Evolutionary conservation across 2,888 invertebrate species (phyloP).

Genomic region (Peribatodes rhomboidaria): DNA sequence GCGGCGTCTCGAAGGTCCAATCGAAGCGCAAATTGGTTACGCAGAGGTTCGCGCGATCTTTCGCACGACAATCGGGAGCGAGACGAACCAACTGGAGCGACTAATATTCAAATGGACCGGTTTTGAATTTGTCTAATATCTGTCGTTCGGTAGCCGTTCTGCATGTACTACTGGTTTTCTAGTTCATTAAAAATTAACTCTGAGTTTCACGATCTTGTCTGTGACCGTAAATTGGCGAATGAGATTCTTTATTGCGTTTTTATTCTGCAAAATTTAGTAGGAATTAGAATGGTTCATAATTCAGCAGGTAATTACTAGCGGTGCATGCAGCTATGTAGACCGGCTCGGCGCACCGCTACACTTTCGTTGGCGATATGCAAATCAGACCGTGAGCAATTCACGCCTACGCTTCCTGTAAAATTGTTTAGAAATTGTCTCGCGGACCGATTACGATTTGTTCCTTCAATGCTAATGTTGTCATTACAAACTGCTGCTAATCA

Average conservation of each 20-base stretch:
- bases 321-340: conserved; percentile 64
- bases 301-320: conserved; percentile 47
- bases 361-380: conserved; percentile 81
- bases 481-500: conserved; percentile 35
- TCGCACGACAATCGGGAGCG: conserved; percentile 83
- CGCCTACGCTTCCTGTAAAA: conserved; percentile 63
- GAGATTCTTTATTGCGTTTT: conserved; percentile 37
- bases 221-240: conserved; percentile 43
- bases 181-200: conserved; percentile 55
- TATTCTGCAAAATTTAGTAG: conserved; percentile 39
- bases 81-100: conserved; percentile 79
- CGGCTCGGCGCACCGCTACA: conserved; percentile 71
- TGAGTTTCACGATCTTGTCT: conserved; percentile 48
- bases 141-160: conserved; percentile 57
- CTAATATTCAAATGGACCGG: conserved; percentile 77
- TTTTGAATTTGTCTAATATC: conserved; percentile 62
- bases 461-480: conserved; percentile 62
- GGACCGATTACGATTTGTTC: conserved; percentile 57
- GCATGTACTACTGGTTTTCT: conserved; percentile 63
- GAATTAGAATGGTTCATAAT: conserved; percentile 44
- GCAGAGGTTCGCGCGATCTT: conserved; percentile 69
- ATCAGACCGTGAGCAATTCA: conserved; percentile 76
- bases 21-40: conserved; percentile 65
- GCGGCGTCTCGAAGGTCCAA: conserved; percentile 64
- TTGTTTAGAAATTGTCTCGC: conserved; percentile 60